Percentiles rank a stretch among this genome's conserved stretches.
phyloP scores from a whole-genome alignment of 1,140 invertebrate species.

The Lordiphosa clarofinis region DNA sequence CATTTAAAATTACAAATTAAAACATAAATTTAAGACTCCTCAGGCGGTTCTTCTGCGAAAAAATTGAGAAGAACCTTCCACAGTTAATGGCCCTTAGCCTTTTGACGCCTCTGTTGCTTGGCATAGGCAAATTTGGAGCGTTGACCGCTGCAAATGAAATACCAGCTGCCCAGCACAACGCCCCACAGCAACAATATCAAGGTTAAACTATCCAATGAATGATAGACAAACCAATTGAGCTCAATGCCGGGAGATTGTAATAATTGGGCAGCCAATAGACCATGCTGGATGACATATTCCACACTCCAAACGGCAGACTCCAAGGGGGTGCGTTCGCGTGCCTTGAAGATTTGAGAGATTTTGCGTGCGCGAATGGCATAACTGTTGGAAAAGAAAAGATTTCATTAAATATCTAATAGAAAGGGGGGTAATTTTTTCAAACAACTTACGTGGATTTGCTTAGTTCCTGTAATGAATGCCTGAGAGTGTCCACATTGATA shows the following conservation, averaged over 20 bases:
- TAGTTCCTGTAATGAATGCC: slow-evolving; percentile 31
- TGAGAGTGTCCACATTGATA: slow-evolving; percentile 32
- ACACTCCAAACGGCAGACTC: slow-evolving; percentile 86
- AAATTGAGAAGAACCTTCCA: neutral
- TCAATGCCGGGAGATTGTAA: slow-evolving; percentile 80
- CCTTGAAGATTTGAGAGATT: slow-evolving; percentile 83
- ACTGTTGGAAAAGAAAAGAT: slow-evolving; percentile 70
- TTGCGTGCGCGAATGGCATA: slow-evolving; percentile 80
- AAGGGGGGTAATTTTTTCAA: too few relatives aligned
- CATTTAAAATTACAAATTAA: too few relatives aligned
- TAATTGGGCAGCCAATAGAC: slow-evolving; percentile 79
- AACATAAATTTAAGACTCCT: too few relatives aligned
- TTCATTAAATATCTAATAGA: too few relatives aligned
- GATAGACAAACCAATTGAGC: slow-evolving; percentile 73
- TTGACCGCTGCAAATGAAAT: slow-evolving; percentile 1
- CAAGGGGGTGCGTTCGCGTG: slow-evolving; percentile 83
- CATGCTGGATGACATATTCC: slow-evolving; percentile 83
- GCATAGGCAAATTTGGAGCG: neutral
- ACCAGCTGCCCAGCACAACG: slow-evolving; percentile 2
- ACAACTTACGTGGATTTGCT: slow-evolving; percentile 39
- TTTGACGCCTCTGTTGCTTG: neutral
- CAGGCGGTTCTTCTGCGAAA: too few relatives aligned
- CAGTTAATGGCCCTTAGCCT: neutral
- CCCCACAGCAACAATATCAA: slow-evolving; percentile 14
- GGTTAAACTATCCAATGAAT: slow-evolving; percentile 62